phyloP scores from a whole-genome alignment of 2,113 vertebrate species.

The Stegostoma tigrinum region DNA sequence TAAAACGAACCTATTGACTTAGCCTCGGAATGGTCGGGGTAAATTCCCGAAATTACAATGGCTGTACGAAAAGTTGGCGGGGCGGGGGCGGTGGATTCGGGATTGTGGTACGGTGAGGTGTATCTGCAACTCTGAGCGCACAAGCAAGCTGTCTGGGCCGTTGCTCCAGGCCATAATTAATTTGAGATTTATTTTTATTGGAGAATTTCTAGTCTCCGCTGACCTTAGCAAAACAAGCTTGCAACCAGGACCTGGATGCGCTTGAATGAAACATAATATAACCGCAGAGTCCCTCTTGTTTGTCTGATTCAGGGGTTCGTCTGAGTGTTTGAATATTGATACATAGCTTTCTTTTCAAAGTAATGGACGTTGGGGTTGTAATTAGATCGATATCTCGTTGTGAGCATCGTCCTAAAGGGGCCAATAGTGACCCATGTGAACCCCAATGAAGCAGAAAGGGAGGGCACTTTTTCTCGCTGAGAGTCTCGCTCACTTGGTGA shows the following conservation, averaged over 20 bases:
- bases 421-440: not conserved
- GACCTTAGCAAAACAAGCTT: conserved; percentile 98
- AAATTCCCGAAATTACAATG: conserved; percentile 19
- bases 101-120: conserved; percentile 51
- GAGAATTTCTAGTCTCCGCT: conserved; percentile 86
- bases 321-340: conserved; percentile 52
- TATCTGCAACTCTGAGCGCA: conserved; percentile 61
- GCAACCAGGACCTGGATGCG: conserved; percentile 77
- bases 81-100: conserved; percentile 54
- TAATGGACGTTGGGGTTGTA: not conserved
- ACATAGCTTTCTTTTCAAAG: conserved; percentile 18
- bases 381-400: not conserved
- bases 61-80: conserved; percentile 51
- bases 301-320: conserved; percentile 82
- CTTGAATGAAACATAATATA: conserved; percentile 80
- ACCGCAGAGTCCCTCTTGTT: conserved; percentile 73
- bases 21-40: not conserved
- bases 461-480: not conserved
- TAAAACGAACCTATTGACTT: not conserved
- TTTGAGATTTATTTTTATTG: conserved; percentile 99
- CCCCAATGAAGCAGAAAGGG: not conserved
- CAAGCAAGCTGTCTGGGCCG: conserved; percentile 84
- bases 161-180: conserved; percentile 97
- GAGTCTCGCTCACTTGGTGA: not conserved
- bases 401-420: not conserved